phyloP scores from a whole-genome alignment of 2,113 vertebrate genomes.

The Spheniscus mendiculus region DNA sequence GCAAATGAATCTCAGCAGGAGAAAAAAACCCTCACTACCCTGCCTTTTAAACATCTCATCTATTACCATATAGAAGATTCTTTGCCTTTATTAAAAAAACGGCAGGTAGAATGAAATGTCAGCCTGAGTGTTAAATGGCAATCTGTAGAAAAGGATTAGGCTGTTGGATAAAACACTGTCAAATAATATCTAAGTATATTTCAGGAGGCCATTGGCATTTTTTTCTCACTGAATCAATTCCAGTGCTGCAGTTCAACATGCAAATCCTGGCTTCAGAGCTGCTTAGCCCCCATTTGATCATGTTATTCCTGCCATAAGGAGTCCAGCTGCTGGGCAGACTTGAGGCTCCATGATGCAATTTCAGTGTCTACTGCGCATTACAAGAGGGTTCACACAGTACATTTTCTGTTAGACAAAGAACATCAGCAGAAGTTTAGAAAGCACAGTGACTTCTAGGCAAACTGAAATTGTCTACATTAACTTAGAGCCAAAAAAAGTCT shows the following conservation, averaged over 20 bases:
- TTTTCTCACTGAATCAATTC: background rate
- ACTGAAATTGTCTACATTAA: background rate
- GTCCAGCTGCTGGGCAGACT: background rate
- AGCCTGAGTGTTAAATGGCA: background rate
- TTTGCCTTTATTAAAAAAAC: background rate
- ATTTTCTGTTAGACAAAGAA: background rate
- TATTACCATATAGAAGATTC: background rate
- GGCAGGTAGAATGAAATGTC: background rate
- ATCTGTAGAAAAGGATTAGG: background rate
- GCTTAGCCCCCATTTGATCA: background rate
- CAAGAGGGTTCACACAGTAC: background rate
- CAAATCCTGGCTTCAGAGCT: background rate
- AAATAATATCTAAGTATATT: background rate
- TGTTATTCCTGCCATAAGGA: background rate
- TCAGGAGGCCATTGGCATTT: background rate
- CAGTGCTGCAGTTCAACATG: background rate
- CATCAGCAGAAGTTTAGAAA: background rate
- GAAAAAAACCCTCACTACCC: accelerated
- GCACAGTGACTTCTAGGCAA: background rate
- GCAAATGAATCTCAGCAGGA: background rate
- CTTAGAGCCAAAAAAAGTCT: background rate
- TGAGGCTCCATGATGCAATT: background rate
- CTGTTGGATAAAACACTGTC: background rate
- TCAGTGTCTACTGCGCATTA: background rate
- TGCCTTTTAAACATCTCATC: background rate